Evolutionary conservation across 2,888 invertebrate species (phyloP), one percentile per base, ranked within the genome.

Genomic region (Drosophila anomalata): DNA sequence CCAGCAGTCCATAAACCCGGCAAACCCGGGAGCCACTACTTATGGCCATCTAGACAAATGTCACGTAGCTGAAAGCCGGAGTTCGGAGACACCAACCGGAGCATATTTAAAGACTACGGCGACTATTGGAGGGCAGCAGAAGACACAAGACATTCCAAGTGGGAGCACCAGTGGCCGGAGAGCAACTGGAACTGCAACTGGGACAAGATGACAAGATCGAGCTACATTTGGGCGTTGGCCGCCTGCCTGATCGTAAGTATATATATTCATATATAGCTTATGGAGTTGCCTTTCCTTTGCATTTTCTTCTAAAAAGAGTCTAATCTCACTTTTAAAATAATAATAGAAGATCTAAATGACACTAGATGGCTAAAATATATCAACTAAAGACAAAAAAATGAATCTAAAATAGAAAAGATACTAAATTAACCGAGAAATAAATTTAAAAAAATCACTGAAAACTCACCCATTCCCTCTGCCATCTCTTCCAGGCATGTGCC

Each of bases 191-290:
- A 77, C 77, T 73, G 57, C 79, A 87, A 76, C 76, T 77, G 75
- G 76, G 67, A 77, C 73, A 88, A 69, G 73, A 91, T 91, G 90
- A 89, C 87, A 66, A 81, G 82, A 75, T 84, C 89, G 74, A 80
- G 78, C 75, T 79, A 87, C 73, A 77, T 89, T 74, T 89, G 80
- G 82, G 87, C 83, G 78, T 82, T 89, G 75, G 89, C 85, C 74
- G 82, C 90, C 80, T 90, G 89, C 82, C 61, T 91, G 73, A 84
- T 89, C 90, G 90, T 91, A 91, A 77, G 90, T 90, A 29, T 29
- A 29, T 29, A 29, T 29, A 26, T 9, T 2, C 3, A 8, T 9
- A 29, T 29, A 29, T 29, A 29, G 29, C 29, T 14, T 6, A n/a
- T n/a, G 14, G 36, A 36, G n/a, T n/a, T n/a, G n/a, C 6, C 6